phyloP scores from a whole-genome alignment of 2,888 invertebrate species.

The Arge pagana region DNA sequence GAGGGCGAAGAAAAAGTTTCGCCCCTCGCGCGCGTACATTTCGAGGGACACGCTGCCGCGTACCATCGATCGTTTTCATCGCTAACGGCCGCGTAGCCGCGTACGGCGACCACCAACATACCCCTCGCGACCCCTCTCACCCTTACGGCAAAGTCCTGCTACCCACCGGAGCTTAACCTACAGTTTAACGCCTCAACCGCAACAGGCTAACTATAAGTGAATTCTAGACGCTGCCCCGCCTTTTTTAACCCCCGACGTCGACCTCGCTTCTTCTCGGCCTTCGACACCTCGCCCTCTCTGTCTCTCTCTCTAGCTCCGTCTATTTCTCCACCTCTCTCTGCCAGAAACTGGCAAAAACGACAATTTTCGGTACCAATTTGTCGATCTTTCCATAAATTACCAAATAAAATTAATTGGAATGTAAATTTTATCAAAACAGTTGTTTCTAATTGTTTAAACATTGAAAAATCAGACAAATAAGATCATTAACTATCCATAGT shows the following conservation, averaged over 20 bases:
- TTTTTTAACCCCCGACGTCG: background rate
- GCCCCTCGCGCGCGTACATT: background rate
- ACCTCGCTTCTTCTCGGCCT: too few relatives aligned
- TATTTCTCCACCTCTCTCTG: too few relatives aligned
- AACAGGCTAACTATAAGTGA: slow-evolving; percentile 15
- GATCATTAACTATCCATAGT: too few relatives aligned
- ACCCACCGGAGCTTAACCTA: background rate
- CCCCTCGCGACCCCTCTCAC: background rate
- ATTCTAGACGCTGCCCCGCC: background rate
- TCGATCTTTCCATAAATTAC: too few relatives aligned
- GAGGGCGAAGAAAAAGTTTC: background rate
- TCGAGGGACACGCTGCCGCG: background rate
- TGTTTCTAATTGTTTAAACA: too few relatives aligned
- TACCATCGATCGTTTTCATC: slow-evolving; percentile 9
- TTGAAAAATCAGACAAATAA: too few relatives aligned
- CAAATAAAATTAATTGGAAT: too few relatives aligned
- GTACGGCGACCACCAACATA: background rate
- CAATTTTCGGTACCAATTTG: too few relatives aligned
- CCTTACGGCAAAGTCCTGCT: background rate
- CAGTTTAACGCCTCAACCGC: slow-evolving; percentile 13
- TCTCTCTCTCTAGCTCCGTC: too few relatives aligned
- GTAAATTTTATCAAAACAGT: too few relatives aligned
- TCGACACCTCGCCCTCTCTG: too few relatives aligned
- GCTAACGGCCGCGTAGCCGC: slow-evolving; percentile 5
- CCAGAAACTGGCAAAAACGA: too few relatives aligned